Evolutionary conservation across 2,113 vertebrate genomes (phyloP).

Genomic region (Phalacrocorax carbo): DNA sequence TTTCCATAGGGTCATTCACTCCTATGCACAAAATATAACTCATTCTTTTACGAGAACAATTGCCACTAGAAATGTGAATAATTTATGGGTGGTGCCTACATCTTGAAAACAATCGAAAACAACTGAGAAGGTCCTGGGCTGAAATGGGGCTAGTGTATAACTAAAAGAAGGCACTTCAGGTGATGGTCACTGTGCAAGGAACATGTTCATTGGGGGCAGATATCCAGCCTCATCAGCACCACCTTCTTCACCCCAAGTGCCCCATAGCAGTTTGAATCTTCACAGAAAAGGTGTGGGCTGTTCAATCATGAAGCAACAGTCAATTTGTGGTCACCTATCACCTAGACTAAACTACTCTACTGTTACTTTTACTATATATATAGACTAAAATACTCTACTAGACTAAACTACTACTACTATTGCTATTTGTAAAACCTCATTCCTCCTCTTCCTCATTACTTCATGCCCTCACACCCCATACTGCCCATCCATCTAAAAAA

Average conservation of each 20-base stretch:
- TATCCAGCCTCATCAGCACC: neutral
- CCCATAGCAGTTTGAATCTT: neutral
- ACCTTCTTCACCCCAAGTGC: neutral
- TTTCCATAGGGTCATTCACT: conserved; percentile 5
- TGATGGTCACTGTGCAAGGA: neutral
- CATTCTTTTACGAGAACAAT: conserved; percentile 33
- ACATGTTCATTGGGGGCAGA: neutral
- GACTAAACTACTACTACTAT: neutral
- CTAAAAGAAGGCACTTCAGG: neutral
- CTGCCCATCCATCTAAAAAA: neutral
- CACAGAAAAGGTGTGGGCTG: neutral
- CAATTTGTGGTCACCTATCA: no score
- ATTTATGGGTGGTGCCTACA: conserved; percentile 17
- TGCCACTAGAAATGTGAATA: conserved; percentile 13
- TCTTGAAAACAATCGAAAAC: neutral
- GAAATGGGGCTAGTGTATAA: neutral
- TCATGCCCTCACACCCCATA: neutral
- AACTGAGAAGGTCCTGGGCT: neutral
- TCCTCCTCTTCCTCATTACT: neutral
- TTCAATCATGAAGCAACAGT: neutral
- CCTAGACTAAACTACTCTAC: neutral
- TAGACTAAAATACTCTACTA: neutral
- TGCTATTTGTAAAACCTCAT: neutral
- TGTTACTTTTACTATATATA: neutral
- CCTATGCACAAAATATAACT: neutral